Base-by-base conservation (phyloP, 2,888 invertebrate genomes). In the Invenusta paracnida region DNA sequence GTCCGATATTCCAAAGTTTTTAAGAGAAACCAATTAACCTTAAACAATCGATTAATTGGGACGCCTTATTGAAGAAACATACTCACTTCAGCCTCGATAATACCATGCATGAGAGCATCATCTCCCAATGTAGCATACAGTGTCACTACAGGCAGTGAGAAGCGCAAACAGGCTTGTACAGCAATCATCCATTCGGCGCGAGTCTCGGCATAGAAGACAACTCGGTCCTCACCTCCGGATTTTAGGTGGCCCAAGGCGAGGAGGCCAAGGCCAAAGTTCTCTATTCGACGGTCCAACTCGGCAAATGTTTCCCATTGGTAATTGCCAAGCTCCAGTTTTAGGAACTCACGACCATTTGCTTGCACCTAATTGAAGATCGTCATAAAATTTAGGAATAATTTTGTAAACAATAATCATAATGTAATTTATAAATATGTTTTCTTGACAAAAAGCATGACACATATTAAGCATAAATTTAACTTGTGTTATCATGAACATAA, bases 131-230 rank as follows among this genome's bases (percentile, higher is more conserved):
- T 98, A 0, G 98, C 96, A 92, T 99, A 99, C 89, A 99, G 95
- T 0, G 98, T 99, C 0, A 97, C 97, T 90, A 98, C 95, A 93
- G 96, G 95, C 90, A 96, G 95, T 91, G 95, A 96, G 92, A 95
- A 95, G 91, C 96, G 96, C 93, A 99, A 97, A 92, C 97, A 95
- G 85, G 96, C 97, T 90, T 98, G 96, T 0, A 97, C 97, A 0
- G 96, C 95, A 84, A 98, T 93, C 94, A 98, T 95, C 99, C 99
- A 99, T 92, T 99, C 98, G 82, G 96, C 96, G 88, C 98, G 93
- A 0, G 98, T 99, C 92, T 99, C 99, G 0, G 98, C 97, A 93
- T 97, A 98, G 90, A 99, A 94, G 85, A 95, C 96, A 88, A 98
- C 93, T 5, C 95, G 94, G 88, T 92, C 91, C 89, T 95, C 94